Base-by-base conservation (phyloP, 2,113 vertebrate species). In the Mobula birostris region DNA sequence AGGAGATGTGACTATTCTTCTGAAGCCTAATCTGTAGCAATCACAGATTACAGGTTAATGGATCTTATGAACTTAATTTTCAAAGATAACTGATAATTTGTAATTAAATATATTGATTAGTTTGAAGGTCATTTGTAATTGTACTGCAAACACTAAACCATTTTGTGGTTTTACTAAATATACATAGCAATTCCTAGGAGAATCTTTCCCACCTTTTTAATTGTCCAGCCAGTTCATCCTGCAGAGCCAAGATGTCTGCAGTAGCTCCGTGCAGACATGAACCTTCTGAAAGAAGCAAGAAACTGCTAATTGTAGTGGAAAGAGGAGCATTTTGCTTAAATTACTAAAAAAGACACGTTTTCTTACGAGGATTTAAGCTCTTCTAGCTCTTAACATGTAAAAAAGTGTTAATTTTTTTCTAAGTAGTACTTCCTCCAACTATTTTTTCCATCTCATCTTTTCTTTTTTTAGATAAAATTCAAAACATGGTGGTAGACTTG, bases 131-230 rank as follows among this genome's bases (percentile, higher is more conserved):
- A 97, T 96, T 96, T 96, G 95, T 95, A 96, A 96, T 95, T 95
- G 94, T 94, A 95, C 95, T 95, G 96, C 96, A 96, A 97, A 96
- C 96, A 96, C 95, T 96, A 97, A 96, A 96, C 96, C 96, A 96
- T 96, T 97, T 96, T 97, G 97, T 96, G 97, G 96, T 97, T 96
- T 95, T 96, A 95, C 96, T 96, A 97, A 97, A 97, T 97, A 96
- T 96, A 97, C 96, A 95, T 96, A 72, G 80, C 80, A 82, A 83
- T 94, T 96, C 95, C 95, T 95, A 96, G 95, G 96, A 97, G 95
- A 96, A 95, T 96, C 96, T 94, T 96, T 96, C 95, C 95, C 96
- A 96, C 96, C 96, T 94, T 96, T 97, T 97, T 97, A 97, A 97
- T 96, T 96, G 96, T 96, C 96, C 95, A 96, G 96, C 96, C 96